phyloP scores from a whole-genome alignment of 2,113 vertebrate genomes.

The Ahaetulla prasina region DNA sequence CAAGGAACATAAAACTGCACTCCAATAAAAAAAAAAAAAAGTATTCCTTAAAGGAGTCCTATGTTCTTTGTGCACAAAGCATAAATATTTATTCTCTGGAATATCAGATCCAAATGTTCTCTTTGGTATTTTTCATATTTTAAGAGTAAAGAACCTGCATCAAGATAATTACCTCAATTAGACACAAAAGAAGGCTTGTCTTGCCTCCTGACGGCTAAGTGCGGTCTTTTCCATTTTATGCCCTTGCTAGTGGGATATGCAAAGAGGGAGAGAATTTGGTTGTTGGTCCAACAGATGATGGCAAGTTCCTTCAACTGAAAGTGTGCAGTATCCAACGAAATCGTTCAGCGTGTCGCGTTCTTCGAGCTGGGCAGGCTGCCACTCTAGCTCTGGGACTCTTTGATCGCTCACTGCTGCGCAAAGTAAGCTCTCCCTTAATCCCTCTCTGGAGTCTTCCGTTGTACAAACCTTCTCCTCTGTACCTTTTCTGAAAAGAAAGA shows the following conservation, averaged over 20 bases:
- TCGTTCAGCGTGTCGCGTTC: slow-evolving; percentile 90
- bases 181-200: neutral
- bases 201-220: slow-evolving; percentile 27
- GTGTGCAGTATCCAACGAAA: slow-evolving; percentile 97
- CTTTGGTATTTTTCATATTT: neutral
- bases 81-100: neutral
- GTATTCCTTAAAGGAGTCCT: neutral
- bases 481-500: neutral
- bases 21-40: neutral
- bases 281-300: slow-evolving; percentile 88
- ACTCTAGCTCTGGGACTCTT: slow-evolving; percentile 90
- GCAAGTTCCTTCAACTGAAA: slow-evolving; percentile 85
- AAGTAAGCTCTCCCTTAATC: slow-evolving; percentile 72
- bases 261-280: slow-evolving; percentile 92
- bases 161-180: neutral
- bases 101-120: neutral
- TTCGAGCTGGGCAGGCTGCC: slow-evolving; percentile 92
- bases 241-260: slow-evolving; percentile 85
- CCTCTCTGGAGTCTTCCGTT: neutral
- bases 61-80: neutral
- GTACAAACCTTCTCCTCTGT: neutral
- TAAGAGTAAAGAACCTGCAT: neutral
- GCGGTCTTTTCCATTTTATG: slow-evolving; percentile 38
- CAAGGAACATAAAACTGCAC: neutral
- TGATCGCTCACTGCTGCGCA: slow-evolving; percentile 88